These are phyloP conservation scores for Anoplolepis gracilipes DNA, from an alignment of 1,140 invertebrate species.

Conservation along the genomic window DNA sequence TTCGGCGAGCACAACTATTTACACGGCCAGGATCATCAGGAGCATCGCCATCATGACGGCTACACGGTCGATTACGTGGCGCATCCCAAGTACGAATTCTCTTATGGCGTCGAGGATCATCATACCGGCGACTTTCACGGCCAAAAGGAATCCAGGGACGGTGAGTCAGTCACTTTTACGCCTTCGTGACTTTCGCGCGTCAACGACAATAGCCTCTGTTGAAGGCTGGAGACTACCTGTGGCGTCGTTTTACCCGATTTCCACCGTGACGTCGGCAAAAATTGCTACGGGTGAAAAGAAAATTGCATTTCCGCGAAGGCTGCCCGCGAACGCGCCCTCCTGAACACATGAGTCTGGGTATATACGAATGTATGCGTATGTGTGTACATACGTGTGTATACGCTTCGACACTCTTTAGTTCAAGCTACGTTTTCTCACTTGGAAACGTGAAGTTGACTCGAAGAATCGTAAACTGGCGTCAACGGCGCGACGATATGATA, in stretches of 20 bases:
- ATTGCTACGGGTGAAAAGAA: constrained; percentile 49
- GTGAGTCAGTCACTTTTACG: constrained; percentile 74
- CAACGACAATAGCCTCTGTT: neutral
- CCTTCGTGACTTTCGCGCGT: constrained; percentile 31
- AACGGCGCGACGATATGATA: constrained; percentile 29
- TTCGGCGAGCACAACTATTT: constrained; percentile 78
- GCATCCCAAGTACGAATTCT: constrained; percentile 87
- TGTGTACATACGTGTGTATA: neutral
- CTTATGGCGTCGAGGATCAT: constrained; percentile 88
- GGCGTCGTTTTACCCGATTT: constrained; percentile 43
- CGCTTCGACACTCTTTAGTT: constrained; percentile 17
- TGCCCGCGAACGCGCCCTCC: neutral
- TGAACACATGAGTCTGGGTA: neutral
- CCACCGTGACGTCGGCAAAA: constrained; percentile 35
- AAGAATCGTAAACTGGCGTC: constrained; percentile 46
- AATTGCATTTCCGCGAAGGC: constrained; percentile 45
- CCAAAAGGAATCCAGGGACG: constrained; percentile 88
- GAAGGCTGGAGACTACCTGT: constrained; percentile 41
- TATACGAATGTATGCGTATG: neutral
- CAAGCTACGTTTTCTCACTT: constrained; percentile 46
- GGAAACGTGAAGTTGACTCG: constrained; percentile 35
- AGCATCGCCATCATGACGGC: constrained; percentile 50
- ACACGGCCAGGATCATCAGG: constrained; percentile 70
- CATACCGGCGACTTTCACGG: constrained; percentile 88
- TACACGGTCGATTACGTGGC: constrained; percentile 82